These are phyloP conservation scores for Spheniscus humboldti DNA, from an alignment of 2,797 vertebrate genomes.

Conservation along the genomic window DNA sequence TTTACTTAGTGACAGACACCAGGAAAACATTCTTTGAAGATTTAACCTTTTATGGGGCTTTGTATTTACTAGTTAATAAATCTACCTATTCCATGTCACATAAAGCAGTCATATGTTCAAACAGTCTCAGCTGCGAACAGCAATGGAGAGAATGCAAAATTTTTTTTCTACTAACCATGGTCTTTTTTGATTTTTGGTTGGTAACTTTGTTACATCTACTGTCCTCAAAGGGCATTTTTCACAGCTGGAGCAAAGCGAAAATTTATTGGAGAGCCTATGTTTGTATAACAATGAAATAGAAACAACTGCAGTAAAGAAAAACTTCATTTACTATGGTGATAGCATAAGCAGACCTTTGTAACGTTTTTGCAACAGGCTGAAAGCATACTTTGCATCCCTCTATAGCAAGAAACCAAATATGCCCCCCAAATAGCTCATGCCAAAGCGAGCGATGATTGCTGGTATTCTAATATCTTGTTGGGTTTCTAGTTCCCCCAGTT, in stretches of 20 bases:
- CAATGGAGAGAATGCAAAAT: background rate
- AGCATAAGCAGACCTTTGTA: background rate
- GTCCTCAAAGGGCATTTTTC: background rate
- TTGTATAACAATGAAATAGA: background rate
- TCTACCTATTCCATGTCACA: background rate
- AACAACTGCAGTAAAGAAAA: background rate
- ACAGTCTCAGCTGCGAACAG: background rate
- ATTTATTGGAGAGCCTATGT: background rate
- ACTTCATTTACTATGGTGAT: background rate
- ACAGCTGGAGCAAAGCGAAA: background rate
- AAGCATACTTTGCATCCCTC: background rate
- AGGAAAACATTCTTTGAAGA: background rate
- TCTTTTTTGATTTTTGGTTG: background rate
- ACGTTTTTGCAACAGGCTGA: background rate
- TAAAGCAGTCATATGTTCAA: background rate
- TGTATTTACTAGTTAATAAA: background rate
- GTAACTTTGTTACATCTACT: background rate
- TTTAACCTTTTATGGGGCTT: background rate
- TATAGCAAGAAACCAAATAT: accelerated
- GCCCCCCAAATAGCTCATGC: background rate
- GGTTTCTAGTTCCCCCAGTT: background rate
- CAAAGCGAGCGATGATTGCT: background rate
- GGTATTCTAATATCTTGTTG: background rate
- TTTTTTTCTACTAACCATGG: background rate
- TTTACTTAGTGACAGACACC: background rate